Evolutionary conservation across 2,113 vertebrate species (phyloP), one percentile per base, ranked within the genome.

Genomic region (Hemibates koningsi): DNA sequence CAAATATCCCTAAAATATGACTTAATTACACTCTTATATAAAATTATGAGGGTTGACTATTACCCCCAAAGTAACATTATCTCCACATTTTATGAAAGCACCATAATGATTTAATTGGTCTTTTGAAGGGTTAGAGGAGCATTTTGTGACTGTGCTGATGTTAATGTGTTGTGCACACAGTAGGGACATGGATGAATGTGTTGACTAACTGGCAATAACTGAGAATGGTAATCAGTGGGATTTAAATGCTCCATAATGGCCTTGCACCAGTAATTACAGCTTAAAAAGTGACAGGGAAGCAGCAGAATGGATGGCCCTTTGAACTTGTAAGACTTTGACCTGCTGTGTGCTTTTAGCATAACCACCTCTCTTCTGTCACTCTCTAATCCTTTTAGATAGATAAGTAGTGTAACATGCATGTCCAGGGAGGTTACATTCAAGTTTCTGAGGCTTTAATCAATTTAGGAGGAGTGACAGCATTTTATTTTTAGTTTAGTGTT

Each of bases 231-330:
- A 89, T 96, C 91, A 96, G 93, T 92, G 93, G 82, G 86, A 50
- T 96, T 96, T 97, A 97, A 97, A 95, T 90, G 92, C 91, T 88
- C 93, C 92, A 95, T 97, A 96, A 96, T 95, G 90, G 89, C 93
- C 71, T 88, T 88, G 89, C 81, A 86, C 80, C 86, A 88, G 95
- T 96, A 96, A 97, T 97, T 96, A 96, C 89, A 93, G 90, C 89
- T 96, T 97, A 96, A 96, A 95, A 95, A 96, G 95, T 95, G 94
- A 96, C 93, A 94, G 93, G 57, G 56, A 43, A 73, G 57, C 81
- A 89, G 80, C 84, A 93, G 86, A 92, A 86, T 80, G 56, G 43
- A 86, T 48, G 59, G 93, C 91, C 94, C 96, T 95, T 95, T 95
- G 95, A 94, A 95, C 93, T 79, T 36, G 6, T 43, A 81, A 96